phyloP scores from a whole-genome alignment of 2,113 vertebrate genomes.

The Cottus gobio region DNA sequence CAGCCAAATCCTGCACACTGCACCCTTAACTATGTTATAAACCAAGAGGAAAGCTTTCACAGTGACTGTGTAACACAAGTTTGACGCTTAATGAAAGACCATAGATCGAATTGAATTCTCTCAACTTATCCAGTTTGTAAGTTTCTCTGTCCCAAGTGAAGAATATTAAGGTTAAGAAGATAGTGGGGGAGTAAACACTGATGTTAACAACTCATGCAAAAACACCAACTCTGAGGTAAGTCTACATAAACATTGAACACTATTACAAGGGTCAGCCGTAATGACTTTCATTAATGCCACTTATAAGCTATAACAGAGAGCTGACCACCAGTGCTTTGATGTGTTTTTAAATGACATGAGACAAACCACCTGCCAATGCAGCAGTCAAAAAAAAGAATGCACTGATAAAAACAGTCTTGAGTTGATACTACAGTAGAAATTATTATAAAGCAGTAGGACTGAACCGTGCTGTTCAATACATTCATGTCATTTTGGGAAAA shows the following conservation, averaged over 20 bases:
- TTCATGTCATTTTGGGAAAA: background rate
- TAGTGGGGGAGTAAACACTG: background rate
- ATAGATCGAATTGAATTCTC: background rate
- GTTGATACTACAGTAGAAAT: background rate
- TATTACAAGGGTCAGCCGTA: background rate
- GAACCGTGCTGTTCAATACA: background rate
- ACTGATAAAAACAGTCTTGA: background rate
- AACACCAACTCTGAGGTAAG: background rate
- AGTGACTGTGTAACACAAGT: background rate
- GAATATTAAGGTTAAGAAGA: background rate
- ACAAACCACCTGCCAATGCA: background rate
- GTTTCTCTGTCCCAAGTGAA: background rate
- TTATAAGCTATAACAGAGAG: background rate
- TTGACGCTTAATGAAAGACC: background rate
- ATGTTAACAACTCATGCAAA: background rate
- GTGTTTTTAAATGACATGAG: background rate
- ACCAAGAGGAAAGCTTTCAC: background rate
- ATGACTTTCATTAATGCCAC: background rate
- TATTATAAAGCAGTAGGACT: background rate
- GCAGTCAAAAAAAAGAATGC: background rate
- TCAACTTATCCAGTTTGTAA: background rate
- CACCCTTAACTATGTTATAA: constrained; percentile 3
- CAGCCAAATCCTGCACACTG: background rate
- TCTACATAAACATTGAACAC: background rate
- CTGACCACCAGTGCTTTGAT: background rate